Base-by-base conservation (phyloP, 2,888 invertebrate species). In the Tribolium freemani region DNA sequence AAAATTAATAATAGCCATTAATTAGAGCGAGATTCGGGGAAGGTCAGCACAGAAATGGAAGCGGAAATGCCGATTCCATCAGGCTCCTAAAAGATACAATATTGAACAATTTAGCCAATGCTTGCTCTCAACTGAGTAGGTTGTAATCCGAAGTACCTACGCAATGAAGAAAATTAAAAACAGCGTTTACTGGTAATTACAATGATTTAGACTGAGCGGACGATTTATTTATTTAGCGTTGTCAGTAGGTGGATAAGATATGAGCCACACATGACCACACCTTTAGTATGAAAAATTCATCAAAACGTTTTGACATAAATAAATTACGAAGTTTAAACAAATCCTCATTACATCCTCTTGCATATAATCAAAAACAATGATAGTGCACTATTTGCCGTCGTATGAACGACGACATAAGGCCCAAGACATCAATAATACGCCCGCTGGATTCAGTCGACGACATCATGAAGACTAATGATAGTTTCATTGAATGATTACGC, bases 391-490 rank as follows among this genome's bases (percentile, higher is more conserved):
- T 67, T 70, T n/a, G 30, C 10, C 57, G 51, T 66, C 60, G 45
- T 69, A 67, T 70, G 70, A 46, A 72, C 44, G 53, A 38, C 57
- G 46, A 67, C 71, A 73, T 73, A 75, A 75, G 68, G 70, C 57
- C 71, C 44, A 71, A 74, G 66, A 73, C 74, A 75, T 77, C 77
- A 75, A 77, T 75, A 75, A 74, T 72, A 72, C 74, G 69, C 72
- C 75, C 74, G 50, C 63, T 69, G 58, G 63, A 73, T 73, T 74
- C 74, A 74, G 73, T 75, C 73, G 68, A 71, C 73, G 60, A 73
- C 75, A 75, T 80, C 76, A 81, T 81, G 80, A 81, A 80, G 80
- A 81, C 79, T 80, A 80, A 81, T 80, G 80, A 78, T 77, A 76
- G 76, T 80, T 80, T 81, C 78, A 81, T 81, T 80, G 80, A 80